A percentile compares a stretch with the other conserved stretches of the same genome.
phyloP scores from a whole-genome alignment of 2,113 vertebrate genomes.

The Oxyruncus cristatus region DNA sequence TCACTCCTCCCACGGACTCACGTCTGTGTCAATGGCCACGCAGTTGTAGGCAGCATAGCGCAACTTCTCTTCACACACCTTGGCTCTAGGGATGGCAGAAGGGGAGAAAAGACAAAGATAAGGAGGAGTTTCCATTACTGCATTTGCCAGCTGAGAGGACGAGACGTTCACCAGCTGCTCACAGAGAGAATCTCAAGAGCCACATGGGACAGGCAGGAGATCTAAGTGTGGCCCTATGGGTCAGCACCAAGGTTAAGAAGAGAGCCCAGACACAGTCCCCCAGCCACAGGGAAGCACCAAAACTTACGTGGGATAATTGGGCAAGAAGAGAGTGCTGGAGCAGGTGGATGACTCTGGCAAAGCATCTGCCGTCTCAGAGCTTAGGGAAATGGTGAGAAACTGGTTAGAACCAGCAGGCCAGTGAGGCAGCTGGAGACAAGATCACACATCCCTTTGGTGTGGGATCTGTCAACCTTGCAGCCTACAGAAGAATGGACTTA shows the following conservation, averaged over 20 bases:
- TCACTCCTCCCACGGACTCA: conserved; percentile 98
- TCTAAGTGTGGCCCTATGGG: rapidly evolving
- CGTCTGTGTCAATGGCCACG: conserved; percentile 96
- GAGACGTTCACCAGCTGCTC: neutral
- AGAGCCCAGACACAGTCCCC: neutral
- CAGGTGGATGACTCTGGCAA: conserved; percentile 96
- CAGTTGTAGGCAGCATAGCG: conserved; percentile 98
- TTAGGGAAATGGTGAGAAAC: conserved; percentile 50
- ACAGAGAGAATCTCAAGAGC: neutral
- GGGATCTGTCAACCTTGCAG: neutral
- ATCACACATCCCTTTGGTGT: neutral
- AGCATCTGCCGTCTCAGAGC: conserved; percentile 93
- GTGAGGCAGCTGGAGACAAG: neutral
- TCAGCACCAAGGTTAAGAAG: neutral
- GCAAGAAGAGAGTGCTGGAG: conserved; percentile 94
- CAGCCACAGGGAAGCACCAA: neutral
- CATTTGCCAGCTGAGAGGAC: neutral
- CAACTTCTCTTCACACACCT: conserved; percentile 94
- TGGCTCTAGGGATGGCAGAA: conserved; percentile 77
- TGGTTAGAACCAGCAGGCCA: neutral
- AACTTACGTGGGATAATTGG: conserved; percentile 90
- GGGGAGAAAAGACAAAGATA: neutral
- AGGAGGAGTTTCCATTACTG: neutral
- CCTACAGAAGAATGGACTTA: conserved; percentile 49
- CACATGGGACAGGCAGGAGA: neutral